phyloP scores from a whole-genome alignment of 1,140 invertebrate genomes.

The Euura lappo region DNA sequence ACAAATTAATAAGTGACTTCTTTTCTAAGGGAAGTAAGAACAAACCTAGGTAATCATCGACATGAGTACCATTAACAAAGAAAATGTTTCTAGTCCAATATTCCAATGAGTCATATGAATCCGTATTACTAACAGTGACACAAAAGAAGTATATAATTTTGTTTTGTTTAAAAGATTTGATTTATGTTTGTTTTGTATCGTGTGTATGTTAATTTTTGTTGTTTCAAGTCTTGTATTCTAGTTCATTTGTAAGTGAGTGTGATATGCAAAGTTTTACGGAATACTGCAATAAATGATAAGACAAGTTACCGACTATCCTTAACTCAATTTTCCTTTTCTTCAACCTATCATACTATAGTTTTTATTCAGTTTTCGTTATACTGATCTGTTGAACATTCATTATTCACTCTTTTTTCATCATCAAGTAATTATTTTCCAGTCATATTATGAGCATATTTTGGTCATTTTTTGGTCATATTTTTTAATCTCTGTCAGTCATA shows the following conservation, averaged over 20 bases:
- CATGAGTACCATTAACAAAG: background rate
- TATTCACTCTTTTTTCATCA: background rate
- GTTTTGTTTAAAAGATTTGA: background rate
- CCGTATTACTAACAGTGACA: background rate
- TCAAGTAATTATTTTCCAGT: background rate
- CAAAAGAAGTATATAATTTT: background rate
- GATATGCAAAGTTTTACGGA: background rate
- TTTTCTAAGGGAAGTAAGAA: background rate
- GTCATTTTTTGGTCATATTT: background rate
- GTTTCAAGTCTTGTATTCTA: background rate
- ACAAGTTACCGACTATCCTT: background rate
- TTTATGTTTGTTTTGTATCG: background rate
- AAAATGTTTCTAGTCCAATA: background rate
- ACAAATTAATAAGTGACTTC: background rate
- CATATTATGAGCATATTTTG: background rate
- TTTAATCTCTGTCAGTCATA: too few species aligned
- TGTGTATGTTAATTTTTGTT: background rate
- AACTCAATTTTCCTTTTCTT: background rate
- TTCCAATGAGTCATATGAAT: constrained; percentile 3
- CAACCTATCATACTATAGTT: background rate
- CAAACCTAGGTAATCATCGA: background rate
- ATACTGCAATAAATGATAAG: background rate
- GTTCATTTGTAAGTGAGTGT: background rate
- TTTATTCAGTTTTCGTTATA: background rate
- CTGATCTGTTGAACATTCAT: background rate